Percentiles rank a stretch among this genome's conserved stretches.
These are phyloP conservation scores for Drosophila arizonae DNA, from an alignment of 1,140 invertebrate species.

Conservation along the genomic window DNA sequence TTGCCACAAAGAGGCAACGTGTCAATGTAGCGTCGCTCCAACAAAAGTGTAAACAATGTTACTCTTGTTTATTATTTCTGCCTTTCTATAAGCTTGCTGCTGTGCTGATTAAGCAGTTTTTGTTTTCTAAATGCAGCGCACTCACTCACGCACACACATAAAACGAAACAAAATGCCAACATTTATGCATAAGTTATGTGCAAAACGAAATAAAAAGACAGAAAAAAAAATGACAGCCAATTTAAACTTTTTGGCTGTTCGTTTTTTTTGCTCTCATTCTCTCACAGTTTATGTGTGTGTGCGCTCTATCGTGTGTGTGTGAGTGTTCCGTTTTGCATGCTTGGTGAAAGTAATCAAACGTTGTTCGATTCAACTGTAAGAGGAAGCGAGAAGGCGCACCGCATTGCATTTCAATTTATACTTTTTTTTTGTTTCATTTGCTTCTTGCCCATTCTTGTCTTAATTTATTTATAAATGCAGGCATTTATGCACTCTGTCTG, in stretches of 20 bases:
- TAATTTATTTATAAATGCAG: slow-evolving; percentile 51
- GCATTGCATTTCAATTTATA: slow-evolving; percentile 39
- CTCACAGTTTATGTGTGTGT: slow-evolving; percentile 11
- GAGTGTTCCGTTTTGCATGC: slow-evolving; percentile 40
- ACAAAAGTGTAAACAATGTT: slow-evolving; percentile 74
- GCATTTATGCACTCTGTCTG: slow-evolving; percentile 13
- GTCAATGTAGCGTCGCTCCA: slow-evolving; percentile 59
- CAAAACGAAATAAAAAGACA: slow-evolving; percentile 46
- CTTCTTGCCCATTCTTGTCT: slow-evolving; percentile 17
- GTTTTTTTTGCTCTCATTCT: slow-evolving; percentile 27
- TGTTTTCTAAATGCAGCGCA: slow-evolving; percentile 51
- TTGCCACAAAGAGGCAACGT: slow-evolving; percentile 71
- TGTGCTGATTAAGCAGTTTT: slow-evolving; percentile 56
- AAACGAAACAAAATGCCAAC: slow-evolving; percentile 28
- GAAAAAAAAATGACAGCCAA: slow-evolving; percentile 63
- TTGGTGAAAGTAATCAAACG: slow-evolving; percentile 73
- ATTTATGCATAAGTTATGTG: slow-evolving; percentile 40
- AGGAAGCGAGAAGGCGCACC: slow-evolving; percentile 4
- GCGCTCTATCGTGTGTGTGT: slow-evolving; percentile 16
- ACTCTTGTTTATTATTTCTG: slow-evolving; percentile 45
- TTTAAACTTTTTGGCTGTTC: slow-evolving; percentile 56
- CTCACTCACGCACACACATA: slow-evolving; percentile 8
- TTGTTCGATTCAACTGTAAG: slow-evolving; percentile 5
- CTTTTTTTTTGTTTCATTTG: slow-evolving; percentile 12
- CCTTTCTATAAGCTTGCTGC: slow-evolving; percentile 18